phyloP scores from a whole-genome alignment of 2,888 invertebrate species.

The Odontocolon sp. region DNA sequence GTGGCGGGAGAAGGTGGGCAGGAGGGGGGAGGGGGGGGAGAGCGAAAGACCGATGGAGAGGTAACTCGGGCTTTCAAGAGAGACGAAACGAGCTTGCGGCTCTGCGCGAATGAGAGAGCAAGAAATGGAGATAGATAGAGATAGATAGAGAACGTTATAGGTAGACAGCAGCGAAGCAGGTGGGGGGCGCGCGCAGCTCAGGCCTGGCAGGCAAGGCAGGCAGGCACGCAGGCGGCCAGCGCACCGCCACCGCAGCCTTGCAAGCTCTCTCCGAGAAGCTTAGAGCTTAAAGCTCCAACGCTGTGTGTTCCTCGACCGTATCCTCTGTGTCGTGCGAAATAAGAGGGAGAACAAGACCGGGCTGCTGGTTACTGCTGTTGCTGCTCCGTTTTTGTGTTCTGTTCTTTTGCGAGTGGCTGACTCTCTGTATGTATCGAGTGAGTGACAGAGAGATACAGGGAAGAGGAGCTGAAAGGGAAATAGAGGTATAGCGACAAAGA shows the following conservation, averaged over 20 bases:
- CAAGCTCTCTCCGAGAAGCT: conserved; percentile 78
- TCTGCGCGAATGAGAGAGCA: conserved; percentile 41
- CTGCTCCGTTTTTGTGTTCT: conserved; percentile 9
- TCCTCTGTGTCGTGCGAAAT: conserved; percentile 53
- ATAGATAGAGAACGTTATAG: conserved; percentile 26
- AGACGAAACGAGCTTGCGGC: conserved; percentile 49
- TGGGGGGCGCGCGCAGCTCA: conserved; percentile 72
- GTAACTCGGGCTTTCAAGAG: conserved; percentile 59
- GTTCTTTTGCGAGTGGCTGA: conserved; percentile 19
- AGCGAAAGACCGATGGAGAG: conserved; percentile 49
- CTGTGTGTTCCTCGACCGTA: conserved; percentile 80
- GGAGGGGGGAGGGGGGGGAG: conserved; percentile 42
- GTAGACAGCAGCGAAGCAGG: conserved; percentile 59
- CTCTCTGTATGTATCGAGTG: conserved; percentile 31
- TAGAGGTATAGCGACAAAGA: background rate
- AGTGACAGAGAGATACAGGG: conserved; percentile 37
- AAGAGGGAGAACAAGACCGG: conserved; percentile 33
- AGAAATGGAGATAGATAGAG: conserved; percentile 37
- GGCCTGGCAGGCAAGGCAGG: conserved; percentile 68
- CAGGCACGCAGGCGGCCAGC: conserved; percentile 67
- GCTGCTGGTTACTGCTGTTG: conserved; percentile 21
- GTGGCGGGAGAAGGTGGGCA: conserved; percentile 54
- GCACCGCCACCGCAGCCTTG: conserved; percentile 78
- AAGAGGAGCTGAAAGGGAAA: too few species aligned
- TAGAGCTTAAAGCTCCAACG: conserved; percentile 71